Percentiles rank a stretch among this genome's conserved stretches.
phyloP scores from a whole-genome alignment of 2,797 vertebrate genomes.

The Syndactyla subalaris region DNA sequence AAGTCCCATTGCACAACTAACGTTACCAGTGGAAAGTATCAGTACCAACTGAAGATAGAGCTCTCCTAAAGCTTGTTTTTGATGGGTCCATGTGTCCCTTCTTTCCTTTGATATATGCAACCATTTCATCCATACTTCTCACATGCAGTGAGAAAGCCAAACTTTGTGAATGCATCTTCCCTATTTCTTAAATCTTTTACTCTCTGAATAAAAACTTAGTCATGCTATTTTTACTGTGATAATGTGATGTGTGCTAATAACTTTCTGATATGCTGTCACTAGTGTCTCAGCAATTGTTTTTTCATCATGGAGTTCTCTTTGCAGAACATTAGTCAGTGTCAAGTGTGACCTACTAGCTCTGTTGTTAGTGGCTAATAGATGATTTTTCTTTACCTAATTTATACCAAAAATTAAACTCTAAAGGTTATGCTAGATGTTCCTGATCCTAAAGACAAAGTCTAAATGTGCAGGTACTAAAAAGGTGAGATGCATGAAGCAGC shows the following conservation, averaged over 20 bases:
- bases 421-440: conserved; percentile 38
- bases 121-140: neutral
- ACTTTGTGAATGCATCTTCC: neutral
- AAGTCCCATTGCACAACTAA: neutral
- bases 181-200: neutral
- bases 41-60: neutral
- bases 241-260: neutral
- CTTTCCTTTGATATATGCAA: neutral
- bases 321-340: conserved; percentile 21
- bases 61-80: neutral
- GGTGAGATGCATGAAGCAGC: conserved; percentile 2
- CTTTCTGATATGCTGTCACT: neutral
- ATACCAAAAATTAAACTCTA: conserved; percentile 36
- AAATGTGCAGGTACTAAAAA: conserved; percentile 47
- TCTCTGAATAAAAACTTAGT: neutral
- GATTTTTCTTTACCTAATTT: conserved; percentile 42
- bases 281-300: neutral
- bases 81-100: neutral
- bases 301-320: neutral
- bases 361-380: neutral
- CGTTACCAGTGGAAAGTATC: neutral
- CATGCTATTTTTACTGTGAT: neutral
- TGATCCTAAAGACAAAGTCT: conserved; percentile 1
- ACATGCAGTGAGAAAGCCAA: neutral
- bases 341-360: neutral